These are phyloP conservation scores for Thaumetopoea pityocampa DNA, from an alignment of 1,140 invertebrate genomes.

Conservation along the genomic window DNA sequence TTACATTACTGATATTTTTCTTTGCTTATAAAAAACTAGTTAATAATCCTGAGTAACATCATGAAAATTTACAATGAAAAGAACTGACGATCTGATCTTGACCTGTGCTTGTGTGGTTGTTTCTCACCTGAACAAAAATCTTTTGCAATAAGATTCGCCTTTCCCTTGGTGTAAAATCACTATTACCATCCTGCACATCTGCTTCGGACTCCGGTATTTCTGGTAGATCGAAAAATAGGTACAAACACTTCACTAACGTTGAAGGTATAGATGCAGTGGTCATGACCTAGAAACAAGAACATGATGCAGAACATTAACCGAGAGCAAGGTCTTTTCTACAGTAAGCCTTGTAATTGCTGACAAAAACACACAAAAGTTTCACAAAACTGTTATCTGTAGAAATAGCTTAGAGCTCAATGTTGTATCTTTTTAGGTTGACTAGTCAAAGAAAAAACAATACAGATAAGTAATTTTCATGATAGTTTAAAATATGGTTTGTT, in stretches of 20 bases:
- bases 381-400: too few relatives aligned
- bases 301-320: not conserved
- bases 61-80: too few relatives aligned
- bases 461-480: too few relatives aligned
- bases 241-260: slow-evolving; percentile 98
- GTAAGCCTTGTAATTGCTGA: slow-evolving; percentile 8
- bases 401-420: too few relatives aligned
- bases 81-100: too few relatives aligned
- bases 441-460: too few relatives aligned
- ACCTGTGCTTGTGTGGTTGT: too few relatives aligned
- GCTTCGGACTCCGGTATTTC: slow-evolving; percentile 89
- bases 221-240: slow-evolving; percentile 98
- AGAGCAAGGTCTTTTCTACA: not conserved
- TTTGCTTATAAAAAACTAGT: too few relatives aligned
- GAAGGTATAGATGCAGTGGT: slow-evolving; percentile 96
- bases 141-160: slow-evolving; percentile 95
- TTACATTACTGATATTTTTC: too few relatives aligned
- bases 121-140: slow-evolving; percentile 98
- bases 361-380: not conserved
- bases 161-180: slow-evolving; percentile 94
- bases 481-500: not conserved
- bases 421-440: too few relatives aligned
- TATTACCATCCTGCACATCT: slow-evolving; percentile 82
- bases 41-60: too few relatives aligned
- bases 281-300: slow-evolving; percentile 85